Percentiles rank a stretch among this genome's conserved stretches.
These are phyloP conservation scores for Folsomia manolachei DNA, from an alignment of 2,888 invertebrate species.

Conservation along the genomic window DNA sequence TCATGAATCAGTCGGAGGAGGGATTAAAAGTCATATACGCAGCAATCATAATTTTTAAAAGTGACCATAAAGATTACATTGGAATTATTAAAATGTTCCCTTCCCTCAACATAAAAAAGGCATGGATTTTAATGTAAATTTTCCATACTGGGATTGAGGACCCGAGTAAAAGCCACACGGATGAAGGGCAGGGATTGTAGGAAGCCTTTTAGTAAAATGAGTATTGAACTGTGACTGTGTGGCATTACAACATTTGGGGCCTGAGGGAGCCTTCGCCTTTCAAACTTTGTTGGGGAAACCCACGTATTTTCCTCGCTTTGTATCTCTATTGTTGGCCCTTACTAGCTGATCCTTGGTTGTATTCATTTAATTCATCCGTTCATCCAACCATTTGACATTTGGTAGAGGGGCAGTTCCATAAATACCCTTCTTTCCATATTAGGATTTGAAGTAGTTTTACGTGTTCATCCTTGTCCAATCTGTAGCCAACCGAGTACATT, in stretches of 20 bases:
- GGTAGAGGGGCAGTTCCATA: no score
- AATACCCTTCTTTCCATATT: no score
- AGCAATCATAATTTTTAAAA: neutral
- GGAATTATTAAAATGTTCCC: neutral
- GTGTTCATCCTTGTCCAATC: neutral
- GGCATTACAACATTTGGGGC: conserved; percentile 7
- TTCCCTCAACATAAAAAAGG: neutral
- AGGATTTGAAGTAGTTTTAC: neutral
- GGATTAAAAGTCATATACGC: neutral
- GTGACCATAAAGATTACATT: conserved; percentile 5
- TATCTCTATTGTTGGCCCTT: neutral
- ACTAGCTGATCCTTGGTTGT: neutral
- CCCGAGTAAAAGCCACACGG: no score
- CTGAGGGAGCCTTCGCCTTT: conserved; percentile 6
- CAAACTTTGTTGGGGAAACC: neutral
- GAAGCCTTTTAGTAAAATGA: conserved; percentile 17
- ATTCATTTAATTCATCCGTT: neutral
- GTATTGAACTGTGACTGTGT: conserved; percentile 15
- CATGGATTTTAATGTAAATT: neutral
- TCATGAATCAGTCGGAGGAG: neutral
- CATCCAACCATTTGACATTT: neutral
- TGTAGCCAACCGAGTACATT: neutral
- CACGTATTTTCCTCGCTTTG: neutral
- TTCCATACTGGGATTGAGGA: neutral
- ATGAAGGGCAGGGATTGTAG: neutral